Evolutionary conservation across 2,888 invertebrate species (phyloP).

Genomic region (Allophyes oxyacanthae): DNA sequence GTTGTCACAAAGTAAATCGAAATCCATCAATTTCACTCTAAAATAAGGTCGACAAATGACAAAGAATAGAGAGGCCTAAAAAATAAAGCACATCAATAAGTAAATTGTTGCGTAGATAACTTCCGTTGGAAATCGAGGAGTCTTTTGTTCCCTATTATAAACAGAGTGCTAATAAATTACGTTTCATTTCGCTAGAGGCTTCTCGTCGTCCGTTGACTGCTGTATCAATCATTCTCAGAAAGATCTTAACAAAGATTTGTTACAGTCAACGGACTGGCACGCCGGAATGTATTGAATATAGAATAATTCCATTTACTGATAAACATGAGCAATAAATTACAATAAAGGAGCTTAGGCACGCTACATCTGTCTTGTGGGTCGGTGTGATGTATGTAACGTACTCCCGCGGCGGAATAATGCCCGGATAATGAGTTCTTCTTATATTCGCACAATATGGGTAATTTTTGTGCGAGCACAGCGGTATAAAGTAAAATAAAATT

Average conservation of each 20-base stretch:
- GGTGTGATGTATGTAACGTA: conserved; percentile 44
- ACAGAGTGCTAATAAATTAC: conserved; percentile 77
- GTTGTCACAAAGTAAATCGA: conserved; percentile 19
- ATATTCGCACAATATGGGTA: conserved; percentile 33
- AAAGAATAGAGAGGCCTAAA: conserved; percentile 41
- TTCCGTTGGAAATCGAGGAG: conserved; percentile 63
- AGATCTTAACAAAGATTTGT: conserved; percentile 79
- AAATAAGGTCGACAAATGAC: conserved; percentile 34
- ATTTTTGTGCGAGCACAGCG: conserved; percentile 41
- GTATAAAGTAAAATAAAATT: conserved; percentile 46
- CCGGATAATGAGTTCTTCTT: conserved; percentile 48
- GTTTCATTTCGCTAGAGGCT: conserved; percentile 70
- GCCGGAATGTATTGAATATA: conserved; percentile 64
- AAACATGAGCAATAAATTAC: conserved; percentile 63
- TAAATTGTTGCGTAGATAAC: conserved; percentile 74
- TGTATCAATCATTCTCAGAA: conserved; percentile 77
- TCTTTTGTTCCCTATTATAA: conserved; percentile 76
- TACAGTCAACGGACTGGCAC: conserved; percentile 71
- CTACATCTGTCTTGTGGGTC: conserved; percentile 50
- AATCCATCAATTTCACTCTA: conserved; percentile 35
- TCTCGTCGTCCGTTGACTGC: conserved; percentile 71
- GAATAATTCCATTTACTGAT: conserved; percentile 65
- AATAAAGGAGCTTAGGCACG: conserved; percentile 51
- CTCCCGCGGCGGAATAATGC: conserved; percentile 36
- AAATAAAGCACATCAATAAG: conserved; percentile 67